Evolutionary conservation across 2,888 invertebrate species (phyloP), one percentile per base, ranked within the genome.

Genomic region (Clepsis dumicolana): DNA sequence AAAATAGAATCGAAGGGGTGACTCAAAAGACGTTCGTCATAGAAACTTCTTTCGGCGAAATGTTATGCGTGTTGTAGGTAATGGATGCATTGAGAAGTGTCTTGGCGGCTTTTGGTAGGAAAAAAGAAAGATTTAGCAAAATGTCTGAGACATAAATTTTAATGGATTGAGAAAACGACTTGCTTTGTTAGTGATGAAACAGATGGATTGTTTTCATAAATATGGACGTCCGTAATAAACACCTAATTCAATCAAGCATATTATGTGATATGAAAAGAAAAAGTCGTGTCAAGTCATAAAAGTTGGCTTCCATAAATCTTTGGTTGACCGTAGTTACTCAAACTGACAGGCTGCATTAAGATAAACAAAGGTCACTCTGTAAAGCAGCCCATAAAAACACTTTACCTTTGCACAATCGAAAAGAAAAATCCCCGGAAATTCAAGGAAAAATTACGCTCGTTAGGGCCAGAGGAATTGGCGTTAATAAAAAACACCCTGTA

Each of bases 401-500:
- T 72, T 73, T 68, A 70, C 73, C 67, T 67, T 56, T 65, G 74
- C 65, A 72, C 72, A 72, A 74, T 70, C 72, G 72, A 76, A 74
- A 74, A 77, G 71, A 65, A 73, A 77, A 71, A 76, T 59, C 70
- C 67, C 72, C 68, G 72, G 64, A 66, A 52, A 63, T 63, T 48
- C 52, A 73, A 72, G 74, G 84, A 89, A 88, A 91, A 91, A 90
- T 90, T 82, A 81, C 86, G 72, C 83, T 90, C 90, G 86, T 91
- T 90, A 87, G 83, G 74, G 80, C 77, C 77, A 79, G 84, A 87
- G 85, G 83, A 87, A 90, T 90, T 88, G 90, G 89, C 87, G 88
- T 89, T 90, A 89, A 90, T 91, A 92, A 91, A 90, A 88, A 78
- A 80, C 76, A 72, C 77, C 80, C 75, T 80, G 85, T 86, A 85